These are phyloP conservation scores for Leptodirus hochenwartii DNA, from an alignment of 2,888 invertebrate species.

Conservation along the genomic window DNA sequence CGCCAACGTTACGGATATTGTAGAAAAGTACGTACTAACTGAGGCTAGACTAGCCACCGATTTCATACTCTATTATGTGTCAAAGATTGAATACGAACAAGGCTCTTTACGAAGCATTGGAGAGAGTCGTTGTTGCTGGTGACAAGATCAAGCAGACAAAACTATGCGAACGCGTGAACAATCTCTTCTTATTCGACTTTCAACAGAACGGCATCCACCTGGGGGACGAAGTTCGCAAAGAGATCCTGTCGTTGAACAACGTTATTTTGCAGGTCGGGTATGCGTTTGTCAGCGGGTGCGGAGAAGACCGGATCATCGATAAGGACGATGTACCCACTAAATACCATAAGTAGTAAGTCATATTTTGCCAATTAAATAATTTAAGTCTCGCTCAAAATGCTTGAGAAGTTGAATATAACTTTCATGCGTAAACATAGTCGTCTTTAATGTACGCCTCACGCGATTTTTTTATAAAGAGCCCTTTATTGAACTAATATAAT, in stretches of 20 bases:
- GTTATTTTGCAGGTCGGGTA: constrained; percentile 70
- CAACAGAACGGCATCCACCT: constrained; percentile 96
- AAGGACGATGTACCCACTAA: constrained; percentile 48
- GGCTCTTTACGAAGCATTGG: constrained; percentile 61
- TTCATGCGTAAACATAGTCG: too few relatives aligned
- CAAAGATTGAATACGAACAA: constrained; percentile 78
- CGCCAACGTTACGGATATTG: constrained; percentile 72
- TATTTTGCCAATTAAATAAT: too few relatives aligned
- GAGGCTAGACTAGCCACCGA: constrained; percentile 2
- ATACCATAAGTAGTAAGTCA: constrained; percentile 57
- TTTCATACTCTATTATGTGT: constrained; percentile 12
- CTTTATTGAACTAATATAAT: too few relatives aligned
- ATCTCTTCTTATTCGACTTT: constrained; percentile 89
- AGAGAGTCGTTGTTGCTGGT: constrained; percentile 46
- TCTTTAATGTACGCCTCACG: too few relatives aligned
- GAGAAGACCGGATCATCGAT: constrained; percentile 46
- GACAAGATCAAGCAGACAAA: constrained; percentile 46
- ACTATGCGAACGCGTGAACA: constrained; percentile 71
- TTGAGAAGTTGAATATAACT: constrained; percentile 1
- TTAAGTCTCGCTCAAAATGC: too few relatives aligned
- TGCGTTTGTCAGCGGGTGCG: constrained; percentile 60
- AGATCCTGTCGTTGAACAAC: constrained; percentile 77
- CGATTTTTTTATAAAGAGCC: too few relatives aligned
- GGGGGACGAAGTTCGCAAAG: constrained; percentile 45
- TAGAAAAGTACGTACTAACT: constrained; percentile 56